Conservation (phyloP, 2,797 vertebrate genomes). For the Pteronotus mesoamericanus region DNA sequence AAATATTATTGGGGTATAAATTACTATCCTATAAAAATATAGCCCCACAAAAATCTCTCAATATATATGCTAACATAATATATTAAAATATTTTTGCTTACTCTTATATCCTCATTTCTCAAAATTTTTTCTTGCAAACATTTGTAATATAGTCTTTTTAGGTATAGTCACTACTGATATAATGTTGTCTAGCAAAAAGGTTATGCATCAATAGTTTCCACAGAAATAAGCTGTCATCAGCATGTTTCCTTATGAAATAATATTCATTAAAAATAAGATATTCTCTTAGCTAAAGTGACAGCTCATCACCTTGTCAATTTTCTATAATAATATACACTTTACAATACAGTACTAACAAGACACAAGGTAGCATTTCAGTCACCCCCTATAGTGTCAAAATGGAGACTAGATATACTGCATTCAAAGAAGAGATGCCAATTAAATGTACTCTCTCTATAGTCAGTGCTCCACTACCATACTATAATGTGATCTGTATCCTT, state of each 20-base stretch:
- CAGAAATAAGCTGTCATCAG: constrained; percentile 64
- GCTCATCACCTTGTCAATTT: constrained; percentile 56
- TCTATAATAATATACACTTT: constrained; percentile 56
- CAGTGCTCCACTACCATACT: neutral
- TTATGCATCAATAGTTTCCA: constrained; percentile 36
- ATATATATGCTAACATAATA: neutral
- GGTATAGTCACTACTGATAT: neutral
- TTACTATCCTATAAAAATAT: neutral
- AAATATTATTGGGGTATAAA: constrained; percentile 31
- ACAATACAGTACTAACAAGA: constrained; percentile 53
- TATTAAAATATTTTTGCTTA: neutral
- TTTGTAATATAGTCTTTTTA: constrained; percentile 7
- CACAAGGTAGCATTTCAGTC: constrained; percentile 31
- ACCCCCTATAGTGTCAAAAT: constrained; percentile 34
- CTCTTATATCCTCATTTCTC: neutral
- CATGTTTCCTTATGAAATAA: constrained; percentile 66
- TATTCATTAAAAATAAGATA: constrained; percentile 66
- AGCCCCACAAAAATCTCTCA: neutral
- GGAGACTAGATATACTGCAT: neutral
- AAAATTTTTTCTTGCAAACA: constrained; percentile 5
- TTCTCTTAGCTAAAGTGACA: constrained; percentile 60
- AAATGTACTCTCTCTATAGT: neutral
- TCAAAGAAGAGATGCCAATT: constrained; percentile 48
- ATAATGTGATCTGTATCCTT: constrained; percentile 32
- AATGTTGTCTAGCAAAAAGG: constrained; percentile 55